These are phyloP conservation scores for Rhogogaster chlorosoma DNA, from an alignment of 2,888 invertebrate species.

Conservation along the genomic window DNA sequence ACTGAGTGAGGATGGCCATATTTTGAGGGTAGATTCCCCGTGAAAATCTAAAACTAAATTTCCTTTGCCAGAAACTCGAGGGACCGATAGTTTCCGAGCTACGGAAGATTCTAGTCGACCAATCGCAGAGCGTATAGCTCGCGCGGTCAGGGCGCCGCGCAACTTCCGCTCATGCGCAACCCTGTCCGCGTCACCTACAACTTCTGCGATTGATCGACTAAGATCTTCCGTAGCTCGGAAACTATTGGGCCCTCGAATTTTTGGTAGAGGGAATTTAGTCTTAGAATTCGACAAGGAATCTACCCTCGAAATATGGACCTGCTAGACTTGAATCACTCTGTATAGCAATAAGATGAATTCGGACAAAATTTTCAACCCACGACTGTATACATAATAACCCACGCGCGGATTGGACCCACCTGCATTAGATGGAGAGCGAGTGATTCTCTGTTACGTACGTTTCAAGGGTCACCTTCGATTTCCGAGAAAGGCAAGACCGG, in stretches of 20 bases:
- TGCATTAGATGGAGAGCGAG: constrained; percentile 8
- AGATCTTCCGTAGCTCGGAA: neutral
- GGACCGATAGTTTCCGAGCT: too few relatives aligned
- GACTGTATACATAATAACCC: neutral
- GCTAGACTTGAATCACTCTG: neutral
- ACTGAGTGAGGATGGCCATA: too few relatives aligned
- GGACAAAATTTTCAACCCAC: neutral
- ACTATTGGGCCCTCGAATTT: neutral
- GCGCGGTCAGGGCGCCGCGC: neutral
- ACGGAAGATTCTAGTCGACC: too few relatives aligned
- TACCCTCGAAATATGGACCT: neutral
- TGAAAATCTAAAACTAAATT: too few relatives aligned
- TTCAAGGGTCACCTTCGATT: constrained; percentile 44
- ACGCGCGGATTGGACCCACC: neutral
- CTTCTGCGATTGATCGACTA: neutral
- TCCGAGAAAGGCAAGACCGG: constrained; percentile 33
- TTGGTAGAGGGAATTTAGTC: neutral
- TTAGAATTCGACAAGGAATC: neutral
- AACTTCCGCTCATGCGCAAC: neutral
- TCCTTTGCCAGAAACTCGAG: too few relatives aligned
- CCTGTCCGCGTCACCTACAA: neutral
- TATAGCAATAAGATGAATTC: neutral
- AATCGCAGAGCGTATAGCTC: too few relatives aligned
- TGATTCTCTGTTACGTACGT: constrained; percentile 1
- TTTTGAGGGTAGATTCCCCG: too few relatives aligned